These are phyloP conservation scores for Cettia cetti DNA, from an alignment of 2,113 vertebrate genomes.

Conservation along the genomic window DNA sequence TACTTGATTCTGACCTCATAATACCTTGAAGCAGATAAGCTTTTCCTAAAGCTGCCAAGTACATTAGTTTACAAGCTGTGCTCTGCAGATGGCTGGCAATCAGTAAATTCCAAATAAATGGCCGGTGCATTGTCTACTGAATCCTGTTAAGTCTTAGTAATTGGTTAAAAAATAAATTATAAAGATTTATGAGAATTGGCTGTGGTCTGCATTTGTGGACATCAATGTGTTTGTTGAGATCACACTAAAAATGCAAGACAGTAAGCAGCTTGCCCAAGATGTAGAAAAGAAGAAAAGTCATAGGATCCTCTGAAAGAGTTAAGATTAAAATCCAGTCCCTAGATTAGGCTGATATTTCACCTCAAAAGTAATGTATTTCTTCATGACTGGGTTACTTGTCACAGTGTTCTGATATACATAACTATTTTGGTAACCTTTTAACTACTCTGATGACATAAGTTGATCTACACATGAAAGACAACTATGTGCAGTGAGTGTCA, in stretches of 20 bases:
- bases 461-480: neutral
- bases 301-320: neutral
- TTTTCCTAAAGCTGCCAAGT: neutral
- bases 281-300: neutral
- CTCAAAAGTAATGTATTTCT: neutral
- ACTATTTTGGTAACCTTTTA: neutral
- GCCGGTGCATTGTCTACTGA: neutral
- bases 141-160: neutral
- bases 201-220: neutral
- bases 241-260: neutral
- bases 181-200: neutral
- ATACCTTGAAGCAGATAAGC: constrained; percentile 9
- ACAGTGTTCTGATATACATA: neutral
- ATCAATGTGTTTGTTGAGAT: neutral
- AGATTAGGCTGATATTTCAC: neutral
- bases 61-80: constrained; percentile 5
- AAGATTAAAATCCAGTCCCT: neutral
- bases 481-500: neutral
- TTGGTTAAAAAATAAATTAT: neutral
- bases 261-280: neutral
- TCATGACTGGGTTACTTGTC: neutral
- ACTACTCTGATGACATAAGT: neutral
- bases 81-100: neutral
- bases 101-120: constrained; percentile 4
- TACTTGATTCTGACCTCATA: neutral